Conservation (phyloP, 1,140 invertebrate species). For the Asobara japonica region DNA sequence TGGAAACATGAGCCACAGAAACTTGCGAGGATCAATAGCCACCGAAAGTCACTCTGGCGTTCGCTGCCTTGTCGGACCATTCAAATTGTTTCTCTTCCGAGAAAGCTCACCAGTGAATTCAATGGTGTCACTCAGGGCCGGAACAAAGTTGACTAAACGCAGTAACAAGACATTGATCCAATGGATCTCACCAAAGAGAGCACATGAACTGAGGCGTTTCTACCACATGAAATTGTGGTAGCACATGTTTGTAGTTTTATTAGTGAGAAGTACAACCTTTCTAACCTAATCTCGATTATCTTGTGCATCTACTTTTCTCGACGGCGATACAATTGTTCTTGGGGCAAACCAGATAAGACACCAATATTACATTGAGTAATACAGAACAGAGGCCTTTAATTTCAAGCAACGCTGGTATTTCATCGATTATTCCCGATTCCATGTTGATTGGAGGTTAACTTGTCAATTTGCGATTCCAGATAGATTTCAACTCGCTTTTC, state of each 20-base stretch:
- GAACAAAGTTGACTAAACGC: neutral
- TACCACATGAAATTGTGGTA: no score
- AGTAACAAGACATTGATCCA: neutral
- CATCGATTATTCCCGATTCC: neutral
- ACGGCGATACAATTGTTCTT: no score
- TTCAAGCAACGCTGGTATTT: neutral
- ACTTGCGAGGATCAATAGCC: conserved; percentile 7
- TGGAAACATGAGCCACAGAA: conserved; percentile 16
- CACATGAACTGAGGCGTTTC: no score
- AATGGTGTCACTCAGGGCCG: no score
- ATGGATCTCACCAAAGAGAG: no score
- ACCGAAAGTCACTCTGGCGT: neutral
- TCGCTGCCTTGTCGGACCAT: conserved; percentile 7
- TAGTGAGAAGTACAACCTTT: no score
- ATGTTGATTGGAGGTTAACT: conserved; percentile 50
- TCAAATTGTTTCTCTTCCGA: neutral
- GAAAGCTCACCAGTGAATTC: no score
- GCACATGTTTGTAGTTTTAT: no score
- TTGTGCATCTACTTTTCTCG: no score
- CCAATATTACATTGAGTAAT: neutral
- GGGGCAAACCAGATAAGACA: no score
- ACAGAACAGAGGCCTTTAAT: no score
- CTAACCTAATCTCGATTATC: neutral
- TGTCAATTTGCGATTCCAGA: conserved; percentile 43
- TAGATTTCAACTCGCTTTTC: neutral